Conservation (phyloP, 2,888 invertebrate genomes). For the Pyrrhosoma nymphula region DNA sequence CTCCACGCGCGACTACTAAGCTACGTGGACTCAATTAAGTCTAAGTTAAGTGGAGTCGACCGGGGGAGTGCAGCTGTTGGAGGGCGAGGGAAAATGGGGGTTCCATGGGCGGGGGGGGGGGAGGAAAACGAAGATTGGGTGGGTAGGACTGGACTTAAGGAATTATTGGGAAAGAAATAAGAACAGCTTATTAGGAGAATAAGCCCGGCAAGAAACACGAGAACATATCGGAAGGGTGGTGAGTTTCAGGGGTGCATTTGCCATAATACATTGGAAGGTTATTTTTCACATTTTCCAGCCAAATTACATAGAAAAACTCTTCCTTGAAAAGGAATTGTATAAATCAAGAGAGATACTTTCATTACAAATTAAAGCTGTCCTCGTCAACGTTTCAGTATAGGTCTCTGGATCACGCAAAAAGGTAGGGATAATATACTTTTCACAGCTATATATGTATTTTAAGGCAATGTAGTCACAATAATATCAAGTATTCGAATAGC, state of each 20-base stretch:
- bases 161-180: neutral
- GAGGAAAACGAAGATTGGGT: neutral
- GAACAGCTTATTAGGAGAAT: neutral
- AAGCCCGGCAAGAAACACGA: neutral
- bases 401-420: too few species aligned
- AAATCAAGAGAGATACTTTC: too few species aligned
- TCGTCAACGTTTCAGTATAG: too few species aligned
- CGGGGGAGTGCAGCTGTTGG: neutral
- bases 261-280: too few species aligned
- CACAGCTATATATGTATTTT: too few species aligned
- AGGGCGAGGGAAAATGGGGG: neutral
- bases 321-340: too few species aligned
- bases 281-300: too few species aligned
- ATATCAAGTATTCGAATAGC: too few species aligned
- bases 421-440: too few species aligned
- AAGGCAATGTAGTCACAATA: too few species aligned
- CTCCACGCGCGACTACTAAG: neutral
- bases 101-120: neutral
- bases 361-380: too few species aligned
- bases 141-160: neutral
- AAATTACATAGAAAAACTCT: too few species aligned
- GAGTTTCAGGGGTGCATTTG: neutral
- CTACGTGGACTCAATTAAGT: constrained; percentile 1
- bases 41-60: neutral
- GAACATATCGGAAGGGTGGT: neutral